These are phyloP conservation scores for Petrolisthes manimaculis DNA, from an alignment of 2,888 invertebrate species.

Conservation along the genomic window DNA sequence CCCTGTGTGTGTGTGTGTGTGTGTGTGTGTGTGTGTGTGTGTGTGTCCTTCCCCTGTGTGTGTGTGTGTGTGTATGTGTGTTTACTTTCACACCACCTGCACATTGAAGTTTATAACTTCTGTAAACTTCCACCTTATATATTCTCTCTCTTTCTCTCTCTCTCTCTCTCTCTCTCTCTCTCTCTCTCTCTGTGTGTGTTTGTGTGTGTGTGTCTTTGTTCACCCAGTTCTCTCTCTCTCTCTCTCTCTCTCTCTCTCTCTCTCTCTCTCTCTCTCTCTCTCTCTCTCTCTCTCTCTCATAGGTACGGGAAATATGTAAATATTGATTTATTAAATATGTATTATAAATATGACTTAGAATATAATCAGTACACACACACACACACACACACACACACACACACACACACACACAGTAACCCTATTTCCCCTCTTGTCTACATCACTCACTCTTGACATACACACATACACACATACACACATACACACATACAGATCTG, in stretches of 20 bases:
- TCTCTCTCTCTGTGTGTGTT: slow-evolving; percentile 4
- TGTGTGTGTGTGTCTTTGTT: background rate
- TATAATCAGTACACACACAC: background rate
- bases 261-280: background rate
- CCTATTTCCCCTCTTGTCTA: no score
- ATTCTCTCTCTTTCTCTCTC: slow-evolving; percentile 38
- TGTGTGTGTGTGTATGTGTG: no score
- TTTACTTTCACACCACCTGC: no score
- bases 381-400: slow-evolving; percentile 1
- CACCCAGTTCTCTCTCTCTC: background rate
- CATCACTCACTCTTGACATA: no score
- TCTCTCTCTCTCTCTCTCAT: background rate
- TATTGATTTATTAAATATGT: background rate
- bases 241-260: background rate
- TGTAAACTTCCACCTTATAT: no score
- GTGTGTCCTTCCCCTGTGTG: no score
- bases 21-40: no score
- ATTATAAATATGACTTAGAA: background rate
- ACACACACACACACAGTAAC: slow-evolving; percentile 1
- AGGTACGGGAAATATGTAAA: background rate
- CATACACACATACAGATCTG: no score
- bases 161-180: slow-evolving; percentile 28
- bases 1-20: no score
- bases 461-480: no score
- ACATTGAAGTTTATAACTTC: no score